Evolutionary conservation across 2,113 vertebrate genomes (phyloP).

Genomic region (Crotalus tigris): DNA sequence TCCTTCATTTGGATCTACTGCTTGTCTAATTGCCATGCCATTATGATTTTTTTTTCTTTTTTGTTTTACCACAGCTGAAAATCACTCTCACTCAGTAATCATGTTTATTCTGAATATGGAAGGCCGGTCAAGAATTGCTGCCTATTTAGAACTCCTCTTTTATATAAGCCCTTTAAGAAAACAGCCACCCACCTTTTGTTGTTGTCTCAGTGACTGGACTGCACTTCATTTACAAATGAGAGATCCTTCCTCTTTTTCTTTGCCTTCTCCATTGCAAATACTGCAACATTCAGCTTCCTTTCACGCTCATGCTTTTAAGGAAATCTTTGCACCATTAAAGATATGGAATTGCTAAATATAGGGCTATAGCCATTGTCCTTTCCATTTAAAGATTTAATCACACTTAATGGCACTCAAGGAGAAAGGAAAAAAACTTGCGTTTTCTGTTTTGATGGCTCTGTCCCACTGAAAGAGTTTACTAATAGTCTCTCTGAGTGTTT

Average conservation of each 20-base stretch:
- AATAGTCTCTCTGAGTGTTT: slow-evolving; percentile 78
- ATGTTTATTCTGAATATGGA: slow-evolving; percentile 74
- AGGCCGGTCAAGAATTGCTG: slow-evolving; percentile 77
- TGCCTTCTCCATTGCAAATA: slow-evolving; percentile 63
- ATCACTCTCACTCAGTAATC: slow-evolving; percentile 69
- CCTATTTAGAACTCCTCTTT: slow-evolving; percentile 70
- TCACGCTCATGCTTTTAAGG: slow-evolving; percentile 80
- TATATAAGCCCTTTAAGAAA: slow-evolving; percentile 69
- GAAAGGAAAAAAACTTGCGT: slow-evolving; percentile 72
- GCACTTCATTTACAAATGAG: slow-evolving; percentile 74
- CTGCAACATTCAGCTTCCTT: slow-evolving; percentile 72
- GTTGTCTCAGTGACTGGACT: slow-evolving; percentile 70
- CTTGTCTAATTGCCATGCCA: slow-evolving; percentile 61
- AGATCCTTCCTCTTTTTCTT: slow-evolving; percentile 64
- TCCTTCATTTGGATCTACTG: slow-evolving; percentile 31
- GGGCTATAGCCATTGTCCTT: slow-evolving; percentile 73
- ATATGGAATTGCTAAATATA: slow-evolving; percentile 80
- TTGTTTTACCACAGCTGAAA: slow-evolving; percentile 52
- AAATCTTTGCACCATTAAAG: slow-evolving; percentile 81
- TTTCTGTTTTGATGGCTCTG: slow-evolving; percentile 77
- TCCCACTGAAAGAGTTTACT: slow-evolving; percentile 77
- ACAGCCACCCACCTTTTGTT: slow-evolving; percentile 71
- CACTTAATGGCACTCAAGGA: slow-evolving; percentile 78
- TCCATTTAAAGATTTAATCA: slow-evolving; percentile 80
- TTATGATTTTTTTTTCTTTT: slow-evolving; percentile 32